Evolutionary conservation across 2,888 invertebrate genomes (phyloP).

Genomic region (Polydrusus cervinus): DNA sequence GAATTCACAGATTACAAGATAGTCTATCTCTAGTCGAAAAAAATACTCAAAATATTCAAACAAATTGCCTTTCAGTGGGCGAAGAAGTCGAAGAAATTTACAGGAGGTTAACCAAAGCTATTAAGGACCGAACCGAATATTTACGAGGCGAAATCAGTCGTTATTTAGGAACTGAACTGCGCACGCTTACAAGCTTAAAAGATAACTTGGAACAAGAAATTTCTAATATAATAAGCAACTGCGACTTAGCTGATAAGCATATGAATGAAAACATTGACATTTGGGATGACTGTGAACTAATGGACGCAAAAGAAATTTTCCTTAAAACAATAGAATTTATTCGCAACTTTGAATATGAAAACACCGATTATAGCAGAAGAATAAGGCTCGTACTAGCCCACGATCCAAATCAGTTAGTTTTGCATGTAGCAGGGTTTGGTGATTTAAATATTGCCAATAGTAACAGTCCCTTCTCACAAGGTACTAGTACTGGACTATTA

Average conservation of each 20-base stretch:
- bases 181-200: slow-evolving; percentile 89
- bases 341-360: slow-evolving; percentile 95
- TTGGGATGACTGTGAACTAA: slow-evolving; percentile 94
- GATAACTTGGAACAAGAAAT: slow-evolving; percentile 96
- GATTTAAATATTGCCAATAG: slow-evolving; percentile 87
- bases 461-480: slow-evolving; percentile 68
- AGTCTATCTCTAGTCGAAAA: slow-evolving; percentile 89
- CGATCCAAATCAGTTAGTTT: slow-evolving; percentile 92
- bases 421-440: slow-evolving; percentile 91
- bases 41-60: slow-evolving; percentile 89
- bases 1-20: slow-evolving; percentile 91
- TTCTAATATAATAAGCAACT: slow-evolving; percentile 95
- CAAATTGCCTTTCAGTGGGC: slow-evolving; percentile 91
- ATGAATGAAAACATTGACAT: slow-evolving; percentile 89
- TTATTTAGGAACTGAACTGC: slow-evolving; percentile 90
- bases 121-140: slow-evolving; percentile 92
- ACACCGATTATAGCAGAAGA: slow-evolving; percentile 89
- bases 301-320: slow-evolving; percentile 97
- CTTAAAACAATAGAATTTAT: slow-evolving; percentile 96
- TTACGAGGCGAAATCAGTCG: slow-evolving; percentile 93
- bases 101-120: slow-evolving; percentile 88
- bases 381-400: slow-evolving; percentile 91
- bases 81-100: slow-evolving; percentile 97
- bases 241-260: slow-evolving; percentile 96
- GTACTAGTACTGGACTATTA: slow-evolving; percentile 72